A percentile compares a stretch with the other conserved stretches of the same genome.
phyloP scores from a whole-genome alignment of 2,888 invertebrate genomes.

The Selenia dentaria region DNA sequence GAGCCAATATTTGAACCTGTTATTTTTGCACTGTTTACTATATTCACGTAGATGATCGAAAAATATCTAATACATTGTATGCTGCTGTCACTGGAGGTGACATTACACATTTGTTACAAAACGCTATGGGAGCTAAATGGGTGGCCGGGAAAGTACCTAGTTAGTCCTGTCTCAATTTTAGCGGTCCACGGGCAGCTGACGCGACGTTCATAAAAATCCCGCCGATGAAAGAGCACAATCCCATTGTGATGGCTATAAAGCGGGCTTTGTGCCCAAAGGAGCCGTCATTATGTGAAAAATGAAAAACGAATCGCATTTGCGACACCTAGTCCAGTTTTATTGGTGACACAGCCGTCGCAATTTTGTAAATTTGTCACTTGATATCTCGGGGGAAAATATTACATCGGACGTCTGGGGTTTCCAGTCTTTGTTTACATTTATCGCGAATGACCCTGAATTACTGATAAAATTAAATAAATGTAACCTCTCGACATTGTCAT shows the following conservation, averaged over 20 bases:
- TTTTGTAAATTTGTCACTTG: constrained; percentile 49
- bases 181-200: constrained; percentile 68
- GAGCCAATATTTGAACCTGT: constrained; percentile 60
- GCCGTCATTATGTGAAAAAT: constrained; percentile 77
- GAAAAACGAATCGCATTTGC: constrained; percentile 76
- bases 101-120: constrained; percentile 40
- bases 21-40: constrained; percentile 50
- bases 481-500: constrained; percentile 11
- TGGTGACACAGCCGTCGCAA: constrained; percentile 43
- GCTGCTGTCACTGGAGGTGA: constrained; percentile 13
- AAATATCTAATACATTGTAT: constrained; percentile 11
- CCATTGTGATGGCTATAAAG: constrained; percentile 78
- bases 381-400: constrained; percentile 26
- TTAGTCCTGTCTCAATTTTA: constrained; percentile 72
- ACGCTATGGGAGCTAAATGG: constrained; percentile 45
- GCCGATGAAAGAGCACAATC: constrained; percentile 80
- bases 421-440: constrained; percentile 27
- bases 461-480: constrained; percentile 10
- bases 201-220: constrained; percentile 73
- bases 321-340: constrained; percentile 66
- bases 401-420: constrained; percentile 18
- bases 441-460: constrained; percentile 3
- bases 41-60: constrained; percentile 25
- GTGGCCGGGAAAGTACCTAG: constrained; percentile 51
- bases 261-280: constrained; percentile 72